These are phyloP conservation scores for Hirudo medicinalis DNA, from an alignment of 1,140 invertebrate species.

Conservation along the genomic window DNA sequence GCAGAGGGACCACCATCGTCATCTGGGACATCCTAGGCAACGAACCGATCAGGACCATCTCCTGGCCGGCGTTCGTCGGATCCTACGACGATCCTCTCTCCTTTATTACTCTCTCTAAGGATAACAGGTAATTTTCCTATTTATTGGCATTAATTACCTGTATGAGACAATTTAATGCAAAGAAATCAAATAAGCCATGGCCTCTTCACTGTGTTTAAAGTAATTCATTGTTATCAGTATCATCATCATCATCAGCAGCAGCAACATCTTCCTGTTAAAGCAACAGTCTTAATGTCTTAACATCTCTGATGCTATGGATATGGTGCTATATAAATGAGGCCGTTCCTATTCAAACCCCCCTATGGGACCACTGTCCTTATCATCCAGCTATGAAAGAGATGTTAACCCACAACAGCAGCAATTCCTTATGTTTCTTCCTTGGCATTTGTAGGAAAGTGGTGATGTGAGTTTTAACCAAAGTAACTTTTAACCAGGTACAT, in stretches of 20 bases:
- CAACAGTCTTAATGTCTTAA: too few species aligned
- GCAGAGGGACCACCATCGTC: slow-evolving; percentile 35
- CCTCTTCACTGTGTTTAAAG: too few species aligned
- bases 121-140: slow-evolving; percentile 22
- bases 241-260: too few species aligned
- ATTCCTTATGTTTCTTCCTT: too few species aligned
- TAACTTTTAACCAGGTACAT: slow-evolving; percentile 28
- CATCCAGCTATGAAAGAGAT: too few species aligned
- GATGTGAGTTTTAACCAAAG: neutral
- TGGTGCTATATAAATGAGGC: neutral
- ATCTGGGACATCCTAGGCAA: slow-evolving; percentile 40
- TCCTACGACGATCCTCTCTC: slow-evolving; percentile 35
- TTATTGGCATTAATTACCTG: too few species aligned
- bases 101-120: slow-evolving; percentile 32
- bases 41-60: slow-evolving; percentile 35
- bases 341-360: neutral
- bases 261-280: too few species aligned
- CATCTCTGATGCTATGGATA: too few species aligned
- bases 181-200: too few species aligned
- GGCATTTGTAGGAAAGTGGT: too few species aligned
- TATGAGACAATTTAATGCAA: neutral
- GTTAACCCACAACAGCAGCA: too few species aligned
- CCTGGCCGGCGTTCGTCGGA: slow-evolving; percentile 35
- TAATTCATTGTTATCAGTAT: too few species aligned
- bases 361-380: neutral